Conservation (phyloP, 2,888 invertebrate genomes). For the Teleiodes luculella region DNA sequence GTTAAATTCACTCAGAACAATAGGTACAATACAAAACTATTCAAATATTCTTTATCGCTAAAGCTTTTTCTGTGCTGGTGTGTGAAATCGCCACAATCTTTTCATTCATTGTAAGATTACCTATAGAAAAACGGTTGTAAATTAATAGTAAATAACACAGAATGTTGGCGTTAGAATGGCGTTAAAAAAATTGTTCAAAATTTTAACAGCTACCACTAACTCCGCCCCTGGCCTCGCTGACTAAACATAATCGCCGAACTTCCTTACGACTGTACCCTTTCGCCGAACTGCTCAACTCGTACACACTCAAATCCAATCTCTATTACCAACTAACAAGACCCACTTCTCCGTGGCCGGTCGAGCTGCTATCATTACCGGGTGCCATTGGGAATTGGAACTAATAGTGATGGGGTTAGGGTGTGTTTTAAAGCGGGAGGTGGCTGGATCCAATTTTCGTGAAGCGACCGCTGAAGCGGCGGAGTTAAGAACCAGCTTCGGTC, state of each 20-base stretch:
- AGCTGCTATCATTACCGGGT: slow-evolving; percentile 22
- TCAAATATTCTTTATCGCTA: too few relatives aligned
- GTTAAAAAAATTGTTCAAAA: background rate
- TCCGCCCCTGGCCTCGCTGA: slow-evolving; percentile 55
- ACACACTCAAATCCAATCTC: slow-evolving; percentile 45
- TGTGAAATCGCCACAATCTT: too few relatives aligned
- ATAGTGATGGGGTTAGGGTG: slow-evolving; percentile 31
- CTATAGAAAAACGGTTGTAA: too few relatives aligned
- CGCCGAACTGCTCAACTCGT: slow-evolving; percentile 52
- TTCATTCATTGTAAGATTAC: too few relatives aligned
- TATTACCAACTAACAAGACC: slow-evolving; percentile 26
- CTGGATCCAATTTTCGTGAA: slow-evolving; percentile 68
- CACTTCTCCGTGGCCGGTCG: slow-evolving; percentile 23
- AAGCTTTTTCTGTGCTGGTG: too few relatives aligned
- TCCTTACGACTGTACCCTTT: slow-evolving; percentile 78
- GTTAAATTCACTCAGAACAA: too few relatives aligned
- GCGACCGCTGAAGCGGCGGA: slow-evolving; percentile 64
- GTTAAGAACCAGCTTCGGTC: slow-evolving; percentile 64
- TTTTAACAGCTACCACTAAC: background rate
- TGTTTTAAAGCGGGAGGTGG: slow-evolving; percentile 32
- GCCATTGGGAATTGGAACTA: slow-evolving; percentile 39
- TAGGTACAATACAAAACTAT: too few relatives aligned
- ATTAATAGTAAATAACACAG: too few relatives aligned
- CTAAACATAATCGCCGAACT: slow-evolving; percentile 78
- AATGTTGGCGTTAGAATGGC: background rate